phyloP scores from a whole-genome alignment of 2,888 invertebrate species.

The Pandemis heparana region DNA sequence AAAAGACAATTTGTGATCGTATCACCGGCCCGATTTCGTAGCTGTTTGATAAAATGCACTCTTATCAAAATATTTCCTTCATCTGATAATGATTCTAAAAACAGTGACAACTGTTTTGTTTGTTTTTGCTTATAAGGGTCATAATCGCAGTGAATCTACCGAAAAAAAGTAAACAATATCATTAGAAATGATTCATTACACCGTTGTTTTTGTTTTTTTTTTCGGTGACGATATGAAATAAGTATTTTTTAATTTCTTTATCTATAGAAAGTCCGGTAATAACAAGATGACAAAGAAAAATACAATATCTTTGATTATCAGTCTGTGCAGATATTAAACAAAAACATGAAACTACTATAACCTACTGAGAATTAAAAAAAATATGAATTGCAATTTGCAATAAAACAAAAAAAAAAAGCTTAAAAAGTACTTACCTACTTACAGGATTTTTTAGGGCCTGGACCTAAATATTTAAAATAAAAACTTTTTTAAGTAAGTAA shows the following conservation, averaged over 20 bases:
- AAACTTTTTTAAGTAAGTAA: too few species aligned
- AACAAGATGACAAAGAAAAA: background rate
- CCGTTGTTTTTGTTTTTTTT: background rate
- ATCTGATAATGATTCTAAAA: constrained; percentile 3
- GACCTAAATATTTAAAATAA: too few species aligned
- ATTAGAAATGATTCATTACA: background rate
- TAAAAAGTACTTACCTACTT: too few species aligned
- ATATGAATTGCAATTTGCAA: too few species aligned
- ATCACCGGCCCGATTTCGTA: background rate
- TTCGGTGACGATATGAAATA: background rate
- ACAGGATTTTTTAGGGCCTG: too few species aligned
- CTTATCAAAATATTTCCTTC: constrained; percentile 1
- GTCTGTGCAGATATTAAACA: background rate
- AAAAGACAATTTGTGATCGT: background rate
- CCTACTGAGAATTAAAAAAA: too few species aligned
- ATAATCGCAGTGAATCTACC: background rate
- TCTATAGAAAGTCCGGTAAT: background rate
- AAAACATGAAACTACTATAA: too few species aligned
- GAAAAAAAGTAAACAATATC: constrained; percentile 1
- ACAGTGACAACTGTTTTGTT: background rate
- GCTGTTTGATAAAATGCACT: background rate
- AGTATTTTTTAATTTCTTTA: background rate
- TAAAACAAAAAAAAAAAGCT: too few species aligned
- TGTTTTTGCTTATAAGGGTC: background rate
- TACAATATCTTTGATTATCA: background rate